A percentile compares a stretch with the other conserved stretches of the same genome.
Evolutionary conservation across 1,140 invertebrate species (phyloP).

Genomic region (Drosophila jambulina): DNA sequence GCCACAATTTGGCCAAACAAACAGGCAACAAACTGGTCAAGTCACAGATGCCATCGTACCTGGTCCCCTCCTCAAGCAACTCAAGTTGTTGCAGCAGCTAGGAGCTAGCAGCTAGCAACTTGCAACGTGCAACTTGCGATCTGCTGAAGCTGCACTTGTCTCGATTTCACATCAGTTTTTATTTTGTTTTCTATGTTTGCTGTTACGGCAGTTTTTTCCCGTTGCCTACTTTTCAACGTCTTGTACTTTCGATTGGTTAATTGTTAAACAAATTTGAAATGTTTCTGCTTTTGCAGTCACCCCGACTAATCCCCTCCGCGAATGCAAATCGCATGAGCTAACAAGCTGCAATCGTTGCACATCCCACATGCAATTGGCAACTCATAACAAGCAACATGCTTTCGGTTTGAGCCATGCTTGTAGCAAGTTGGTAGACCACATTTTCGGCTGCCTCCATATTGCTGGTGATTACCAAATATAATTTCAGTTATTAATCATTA

Average conservation of each 20-base stretch:
- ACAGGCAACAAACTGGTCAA: constrained; percentile 46
- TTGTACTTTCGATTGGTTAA: constrained; percentile 80
- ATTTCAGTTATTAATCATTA: constrained; percentile 77
- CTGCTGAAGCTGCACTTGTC: constrained; percentile 74
- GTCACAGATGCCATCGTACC: constrained; percentile 49
- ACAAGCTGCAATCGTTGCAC: constrained; percentile 75
- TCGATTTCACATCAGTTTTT: constrained; percentile 61
- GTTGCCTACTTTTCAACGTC: constrained; percentile 80
- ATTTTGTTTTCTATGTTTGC: constrained; percentile 8
- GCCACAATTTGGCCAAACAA: constrained; percentile 62
- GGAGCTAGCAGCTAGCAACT: constrained; percentile 27
- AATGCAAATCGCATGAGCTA: constrained; percentile 73
- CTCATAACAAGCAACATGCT: constrained; percentile 59
- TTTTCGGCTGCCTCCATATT: constrained; percentile 56
- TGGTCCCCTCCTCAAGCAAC: constrained; percentile 20
- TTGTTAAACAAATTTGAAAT: constrained; percentile 81
- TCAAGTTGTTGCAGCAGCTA: constrained; percentile 21
- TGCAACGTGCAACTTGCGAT: constrained; percentile 46
- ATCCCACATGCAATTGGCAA: constrained; percentile 75
- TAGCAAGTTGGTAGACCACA: constrained; percentile 62
- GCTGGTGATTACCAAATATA: constrained; percentile 74
- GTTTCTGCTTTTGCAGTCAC: constrained; percentile 32
- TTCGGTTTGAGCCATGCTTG: constrained; percentile 40
- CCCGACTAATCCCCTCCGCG: constrained; percentile 24
- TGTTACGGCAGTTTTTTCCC: constrained; percentile 28